Evolutionary conservation across 2,797 vertebrate genomes (phyloP).

Genomic region (Dermochelys coriacea): DNA sequence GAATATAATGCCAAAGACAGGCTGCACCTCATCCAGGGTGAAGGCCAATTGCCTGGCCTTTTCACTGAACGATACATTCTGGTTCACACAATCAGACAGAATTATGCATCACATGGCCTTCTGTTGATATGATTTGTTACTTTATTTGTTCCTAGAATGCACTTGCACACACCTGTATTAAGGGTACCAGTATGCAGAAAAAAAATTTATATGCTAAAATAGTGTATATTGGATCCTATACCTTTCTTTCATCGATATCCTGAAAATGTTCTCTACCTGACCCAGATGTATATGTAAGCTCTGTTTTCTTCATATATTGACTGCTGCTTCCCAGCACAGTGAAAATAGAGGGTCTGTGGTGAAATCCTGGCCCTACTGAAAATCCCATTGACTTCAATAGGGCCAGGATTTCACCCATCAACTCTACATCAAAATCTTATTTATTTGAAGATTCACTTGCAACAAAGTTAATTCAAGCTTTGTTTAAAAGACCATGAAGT

Average conservation of each 20-base stretch:
- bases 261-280: neutral
- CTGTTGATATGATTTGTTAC: neutral
- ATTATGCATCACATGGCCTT: neutral
- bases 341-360: neutral
- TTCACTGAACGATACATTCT: neutral
- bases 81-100: neutral
- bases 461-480: neutral
- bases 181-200: neutral
- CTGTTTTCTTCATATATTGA: accelerated
- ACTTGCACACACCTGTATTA: neutral
- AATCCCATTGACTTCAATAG: neutral
- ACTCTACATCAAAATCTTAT: neutral
- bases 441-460: neutral
- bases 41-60: neutral
- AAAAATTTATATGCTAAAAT: neutral
- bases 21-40: neutral
- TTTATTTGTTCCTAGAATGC: neutral
- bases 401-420: neutral
- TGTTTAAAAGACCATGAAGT: neutral
- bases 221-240: accelerated
- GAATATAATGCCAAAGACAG: neutral
- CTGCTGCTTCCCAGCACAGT: neutral
- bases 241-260: neutral
- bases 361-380: neutral
- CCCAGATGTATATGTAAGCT: accelerated